Base-by-base conservation (phyloP, 2,113 vertebrate species). In the Hassar affinis region DNA sequence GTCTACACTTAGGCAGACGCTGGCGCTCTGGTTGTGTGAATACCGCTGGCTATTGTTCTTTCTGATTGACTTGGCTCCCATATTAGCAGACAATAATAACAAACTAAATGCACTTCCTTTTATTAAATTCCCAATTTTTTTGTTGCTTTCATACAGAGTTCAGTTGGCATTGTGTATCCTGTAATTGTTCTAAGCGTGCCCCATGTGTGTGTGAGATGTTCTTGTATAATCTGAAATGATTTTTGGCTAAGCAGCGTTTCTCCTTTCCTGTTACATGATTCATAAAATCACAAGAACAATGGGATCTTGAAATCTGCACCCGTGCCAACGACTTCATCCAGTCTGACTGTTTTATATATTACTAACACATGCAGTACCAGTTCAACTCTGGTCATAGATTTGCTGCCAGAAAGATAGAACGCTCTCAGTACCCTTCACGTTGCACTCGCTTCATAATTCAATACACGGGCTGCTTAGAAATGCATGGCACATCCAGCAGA, bases 261-360 rank as follows among this genome's bases (percentile, higher is more conserved):
- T 78, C 27, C 72, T 83, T 87, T 80, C 82, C 79, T 84, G 45
- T 74, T 79, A 72, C 72, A 81, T 74, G 75, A 71, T 77, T 78
- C 35, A 74, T 79, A 74, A 84, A 81, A 78, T 68, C 54, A 54
- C 45, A 33, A 69, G 69, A 75, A 79, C 69, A 80, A 35, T 71
- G 10, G 57, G 80, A 35, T 80, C 78, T 82, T 47, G 78, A 42
- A 59, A 81, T 82, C 52, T 17, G 74, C 30, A n/a, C 20, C 78
- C 45, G 20, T 75, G 75, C 42, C 86, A 85, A 51, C 3, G 38
- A 42, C 80, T 75, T 66, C 27, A 74, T 85, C 45, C 83, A 66
- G 77, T 56, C 52, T 72, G 35, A 49, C 8, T 47, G 47, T 74
- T 83, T 42, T 47, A 49, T 78, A 62, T 49, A 84, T 81, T 78